Evolutionary conservation across 2,113 vertebrate genomes (phyloP).

Genomic region (Myrmecophaga tridactyla): DNA sequence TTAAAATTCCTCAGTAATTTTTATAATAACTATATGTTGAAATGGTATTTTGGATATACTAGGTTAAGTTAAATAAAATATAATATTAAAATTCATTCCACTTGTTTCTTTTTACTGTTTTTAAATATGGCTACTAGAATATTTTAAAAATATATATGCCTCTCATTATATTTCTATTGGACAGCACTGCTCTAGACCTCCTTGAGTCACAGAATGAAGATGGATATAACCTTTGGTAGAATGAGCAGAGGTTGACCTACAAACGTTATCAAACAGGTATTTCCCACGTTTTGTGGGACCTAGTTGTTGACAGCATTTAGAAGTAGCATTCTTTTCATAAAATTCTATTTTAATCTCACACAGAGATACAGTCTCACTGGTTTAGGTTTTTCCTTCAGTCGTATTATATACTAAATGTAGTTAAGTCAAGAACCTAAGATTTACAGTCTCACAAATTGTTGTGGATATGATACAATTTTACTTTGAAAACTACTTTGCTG

Average conservation of each 20-base stretch:
- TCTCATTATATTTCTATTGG: not conserved
- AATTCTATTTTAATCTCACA: not conserved
- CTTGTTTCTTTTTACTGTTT: not conserved
- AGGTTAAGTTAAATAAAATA: not conserved
- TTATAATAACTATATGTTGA: not conserved
- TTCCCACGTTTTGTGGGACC: not conserved
- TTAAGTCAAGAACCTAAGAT: not conserved
- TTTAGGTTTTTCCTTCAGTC: not conserved
- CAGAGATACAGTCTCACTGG: not conserved
- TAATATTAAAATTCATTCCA: not conserved
- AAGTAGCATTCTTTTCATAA: not conserved
- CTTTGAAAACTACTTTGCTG: not conserved
- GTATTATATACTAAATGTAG: not conserved
- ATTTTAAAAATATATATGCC: not conserved
- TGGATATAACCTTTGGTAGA: not conserved
- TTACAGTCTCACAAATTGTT: not conserved
- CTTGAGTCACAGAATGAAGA: not conserved
- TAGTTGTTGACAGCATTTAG: not conserved
- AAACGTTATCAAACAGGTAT: not conserved
- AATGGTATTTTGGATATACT: too few relatives aligned
- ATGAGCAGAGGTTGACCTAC: not conserved
- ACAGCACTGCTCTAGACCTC: not conserved
- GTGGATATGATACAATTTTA: not conserved
- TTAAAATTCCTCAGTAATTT: not conserved
- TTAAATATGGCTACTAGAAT: not conserved